Evolutionary conservation across 2,888 invertebrate species (phyloP).

Genomic region (Petrolisthes cinctipes): DNA sequence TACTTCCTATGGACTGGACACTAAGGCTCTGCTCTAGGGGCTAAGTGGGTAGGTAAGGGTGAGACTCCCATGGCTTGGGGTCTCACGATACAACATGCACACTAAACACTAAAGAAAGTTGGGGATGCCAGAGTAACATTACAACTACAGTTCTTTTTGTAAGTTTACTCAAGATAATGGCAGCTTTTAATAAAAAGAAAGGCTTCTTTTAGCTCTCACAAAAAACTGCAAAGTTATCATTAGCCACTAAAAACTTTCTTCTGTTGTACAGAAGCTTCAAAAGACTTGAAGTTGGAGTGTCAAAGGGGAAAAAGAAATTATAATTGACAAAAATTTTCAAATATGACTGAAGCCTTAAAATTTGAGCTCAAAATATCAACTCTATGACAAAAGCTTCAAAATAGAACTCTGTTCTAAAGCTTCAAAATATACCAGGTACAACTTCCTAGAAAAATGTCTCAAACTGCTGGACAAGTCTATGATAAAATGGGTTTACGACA

Average conservation of each 20-base stretch:
- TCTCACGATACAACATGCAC: conserved; percentile 48
- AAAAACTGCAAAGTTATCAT: conserved; percentile 8
- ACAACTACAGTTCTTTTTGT: conserved; percentile 46
- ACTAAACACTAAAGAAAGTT: conserved; percentile 47
- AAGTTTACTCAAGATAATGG: conserved; percentile 29
- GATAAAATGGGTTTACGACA: conserved; percentile 62
- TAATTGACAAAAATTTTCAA: conserved; percentile 2
- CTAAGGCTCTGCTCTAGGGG: background rate
- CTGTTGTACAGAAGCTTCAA: conserved; percentile 42
- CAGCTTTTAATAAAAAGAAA: conserved; percentile 28
- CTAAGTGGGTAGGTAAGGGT: background rate
- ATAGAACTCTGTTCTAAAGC: conserved; percentile 49
- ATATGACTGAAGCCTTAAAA: conserved; percentile 36
- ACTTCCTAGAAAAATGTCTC: conserved; percentile 47
- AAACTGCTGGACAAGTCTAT: conserved; percentile 58
- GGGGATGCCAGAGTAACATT: conserved; percentile 40
- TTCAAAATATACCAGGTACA: conserved; percentile 58
- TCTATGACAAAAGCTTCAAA: conserved; percentile 43
- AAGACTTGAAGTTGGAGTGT: background rate
- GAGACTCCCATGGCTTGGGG: background rate
- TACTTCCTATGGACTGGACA: conserved; percentile 1
- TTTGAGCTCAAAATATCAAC: conserved; percentile 24
- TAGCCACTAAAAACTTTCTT: conserved; percentile 13
- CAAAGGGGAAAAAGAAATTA: conserved; percentile 18
- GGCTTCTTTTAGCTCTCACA: conserved; percentile 31